Evolutionary conservation across 92 coral and sea anemone species (phyloP).

Genomic region (Blastomussa wellsi): DNA sequence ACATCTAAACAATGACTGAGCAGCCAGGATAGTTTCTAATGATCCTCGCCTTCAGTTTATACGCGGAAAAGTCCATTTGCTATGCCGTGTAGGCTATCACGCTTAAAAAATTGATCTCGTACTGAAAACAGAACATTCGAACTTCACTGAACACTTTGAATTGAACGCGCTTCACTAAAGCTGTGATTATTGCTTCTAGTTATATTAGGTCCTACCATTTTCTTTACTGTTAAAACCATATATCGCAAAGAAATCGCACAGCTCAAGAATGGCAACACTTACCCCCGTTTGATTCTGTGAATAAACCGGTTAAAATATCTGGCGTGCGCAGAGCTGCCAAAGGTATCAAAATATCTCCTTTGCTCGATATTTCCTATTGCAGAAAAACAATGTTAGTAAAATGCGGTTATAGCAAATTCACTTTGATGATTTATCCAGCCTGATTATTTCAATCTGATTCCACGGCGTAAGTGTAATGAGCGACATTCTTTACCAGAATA

Average conservation of each 20-base stretch:
- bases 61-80: not conserved
- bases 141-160: not conserved
- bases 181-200: not conserved
- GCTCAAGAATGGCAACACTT: not conserved
- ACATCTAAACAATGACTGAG: too few species aligned
- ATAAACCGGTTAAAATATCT: not conserved
- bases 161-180: not conserved
- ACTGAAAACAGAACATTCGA: not conserved
- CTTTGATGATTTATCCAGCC: too few species aligned
- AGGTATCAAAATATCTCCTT: slow-evolving; percentile 23
- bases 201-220: too few species aligned
- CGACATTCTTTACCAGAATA: not conserved
- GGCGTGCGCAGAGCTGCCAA: not conserved
- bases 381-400: not conserved
- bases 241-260: too few species aligned
- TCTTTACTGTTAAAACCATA: too few species aligned
- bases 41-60: too few species aligned
- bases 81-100: not conserved
- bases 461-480: not conserved
- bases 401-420: too few species aligned
- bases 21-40: too few species aligned
- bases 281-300: not conserved
- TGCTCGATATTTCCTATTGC: not conserved
- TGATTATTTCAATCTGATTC: too few species aligned
- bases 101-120: too few species aligned